A percentile compares a stretch with the other conserved stretches of the same genome.
phyloP scores from a whole-genome alignment of 2,113 vertebrate genomes.

The Strix aluco region DNA sequence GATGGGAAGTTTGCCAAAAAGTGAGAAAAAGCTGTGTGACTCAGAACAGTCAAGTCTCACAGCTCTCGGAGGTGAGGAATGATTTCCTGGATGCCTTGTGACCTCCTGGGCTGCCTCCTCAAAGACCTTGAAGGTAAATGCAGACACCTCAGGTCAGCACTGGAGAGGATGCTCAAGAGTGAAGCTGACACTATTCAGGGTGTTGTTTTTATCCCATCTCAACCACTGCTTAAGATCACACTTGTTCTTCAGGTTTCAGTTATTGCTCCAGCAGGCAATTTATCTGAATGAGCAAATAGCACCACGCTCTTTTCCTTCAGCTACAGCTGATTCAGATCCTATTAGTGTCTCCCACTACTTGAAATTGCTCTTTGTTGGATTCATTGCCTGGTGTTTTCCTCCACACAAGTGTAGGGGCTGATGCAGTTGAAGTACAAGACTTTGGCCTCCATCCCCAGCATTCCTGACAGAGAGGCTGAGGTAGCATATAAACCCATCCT shows the following conservation, averaged over 20 bases:
- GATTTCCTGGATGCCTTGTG: not conserved
- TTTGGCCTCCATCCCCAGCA: not conserved
- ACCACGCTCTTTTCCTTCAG: not conserved
- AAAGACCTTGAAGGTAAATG: not conserved
- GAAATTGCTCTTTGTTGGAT: not conserved
- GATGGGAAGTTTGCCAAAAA: not conserved
- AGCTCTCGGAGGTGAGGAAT: not conserved
- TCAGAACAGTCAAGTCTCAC: not conserved
- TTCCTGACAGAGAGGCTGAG: conserved; percentile 34
- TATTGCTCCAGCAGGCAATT: not conserved
- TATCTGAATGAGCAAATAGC: not conserved
- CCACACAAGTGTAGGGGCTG: rapidly evolving
- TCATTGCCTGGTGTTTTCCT: not conserved
- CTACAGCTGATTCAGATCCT: not conserved
- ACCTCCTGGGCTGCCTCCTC: not conserved
- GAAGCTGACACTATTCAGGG: not conserved
- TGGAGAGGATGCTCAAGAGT: not conserved
- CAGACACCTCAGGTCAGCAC: not conserved
- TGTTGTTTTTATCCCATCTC: not conserved
- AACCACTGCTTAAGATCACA: not conserved
- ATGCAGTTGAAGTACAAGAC: not conserved
- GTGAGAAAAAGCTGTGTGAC: not conserved
- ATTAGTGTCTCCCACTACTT: not conserved
- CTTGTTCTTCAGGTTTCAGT: not conserved
- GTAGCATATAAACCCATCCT: conserved; percentile 46